Conservation (phyloP, 2,888 invertebrate genomes). For the Yponomeuta plumbellus region DNA sequence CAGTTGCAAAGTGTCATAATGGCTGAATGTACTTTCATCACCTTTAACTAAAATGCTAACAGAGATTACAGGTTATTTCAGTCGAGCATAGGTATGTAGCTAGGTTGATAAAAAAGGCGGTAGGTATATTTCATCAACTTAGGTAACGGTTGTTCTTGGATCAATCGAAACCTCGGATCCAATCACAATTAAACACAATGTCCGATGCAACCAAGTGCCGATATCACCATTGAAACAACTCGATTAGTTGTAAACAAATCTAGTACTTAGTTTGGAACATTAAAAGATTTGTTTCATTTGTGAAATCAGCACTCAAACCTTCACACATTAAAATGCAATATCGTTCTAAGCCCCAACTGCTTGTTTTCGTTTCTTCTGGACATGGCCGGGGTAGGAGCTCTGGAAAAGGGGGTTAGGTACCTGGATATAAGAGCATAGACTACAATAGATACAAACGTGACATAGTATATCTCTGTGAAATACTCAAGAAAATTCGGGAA, state of each 20-base stretch:
- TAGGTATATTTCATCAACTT: not conserved
- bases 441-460: not conserved
- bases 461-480: not conserved
- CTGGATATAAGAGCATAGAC: conserved; percentile 55
- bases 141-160: not conserved
- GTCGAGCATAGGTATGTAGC: not conserved
- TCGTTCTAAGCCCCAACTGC: conserved; percentile 61
- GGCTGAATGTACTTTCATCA: too few relatives aligned
- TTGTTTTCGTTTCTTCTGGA: conserved; percentile 68
- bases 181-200: conserved; percentile 5
- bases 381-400: conserved; percentile 71
- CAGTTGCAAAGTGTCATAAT: too few relatives aligned
- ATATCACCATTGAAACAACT: too few relatives aligned
- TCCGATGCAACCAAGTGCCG: too few relatives aligned
- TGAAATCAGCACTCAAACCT: not conserved
- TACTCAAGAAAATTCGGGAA: conserved; percentile 45
- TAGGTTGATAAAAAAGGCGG: not conserved
- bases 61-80: not conserved
- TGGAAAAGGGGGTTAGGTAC: conserved; percentile 55
- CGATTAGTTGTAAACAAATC: too few relatives aligned
- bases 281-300: too few relatives aligned
- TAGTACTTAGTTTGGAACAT: too few relatives aligned
- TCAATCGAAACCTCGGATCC: not conserved
- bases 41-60: not conserved
- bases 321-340: conserved; percentile 9